Conservation (phyloP, 2,888 invertebrate genomes). For the Caenorhabditis sp. region DNA sequence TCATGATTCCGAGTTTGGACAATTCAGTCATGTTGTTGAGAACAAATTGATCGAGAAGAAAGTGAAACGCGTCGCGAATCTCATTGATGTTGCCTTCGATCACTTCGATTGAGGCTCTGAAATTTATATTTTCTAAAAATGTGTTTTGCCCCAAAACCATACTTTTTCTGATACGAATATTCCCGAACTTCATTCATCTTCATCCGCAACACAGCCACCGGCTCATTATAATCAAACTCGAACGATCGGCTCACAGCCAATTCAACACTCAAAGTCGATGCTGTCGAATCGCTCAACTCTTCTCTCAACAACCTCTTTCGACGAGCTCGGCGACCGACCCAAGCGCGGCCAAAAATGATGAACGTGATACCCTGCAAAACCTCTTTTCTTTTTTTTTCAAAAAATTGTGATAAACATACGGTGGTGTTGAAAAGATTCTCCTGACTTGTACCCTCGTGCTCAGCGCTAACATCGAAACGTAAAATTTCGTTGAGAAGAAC, state of each 20-base stretch:
- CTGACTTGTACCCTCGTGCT: conserved; percentile 18
- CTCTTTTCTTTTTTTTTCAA: not conserved
- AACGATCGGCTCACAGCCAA: conserved; percentile 16
- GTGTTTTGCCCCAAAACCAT: not conserved
- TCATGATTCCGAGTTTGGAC: conserved; percentile 5
- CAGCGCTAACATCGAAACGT: conserved; percentile 19
- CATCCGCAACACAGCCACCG: conserved; percentile 13
- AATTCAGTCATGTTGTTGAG: conserved; percentile 20
- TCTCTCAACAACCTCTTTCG: not conserved
- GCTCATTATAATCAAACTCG: conserved; percentile 7
- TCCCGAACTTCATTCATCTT: conserved; percentile 9
- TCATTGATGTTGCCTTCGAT: conserved; percentile 15
- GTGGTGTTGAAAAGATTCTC: conserved; percentile 10
- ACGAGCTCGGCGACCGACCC: conserved; percentile 27
- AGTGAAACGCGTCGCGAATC: conserved; percentile 33
- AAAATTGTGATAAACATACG: too few relatives aligned
- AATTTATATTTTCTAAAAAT: not conserved
- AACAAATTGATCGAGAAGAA: conserved; percentile 31
- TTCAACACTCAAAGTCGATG: conserved; percentile 14
- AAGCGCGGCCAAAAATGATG: conserved; percentile 8
- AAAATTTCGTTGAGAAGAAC: conserved; percentile 14
- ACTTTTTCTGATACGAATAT: not conserved
- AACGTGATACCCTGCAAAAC: conserved; percentile 25
- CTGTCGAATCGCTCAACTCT: not conserved
- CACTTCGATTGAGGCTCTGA: conserved; percentile 15